Conservation (phyloP, 2,113 vertebrate genomes). For the Nothobranchius furzeri region DNA sequence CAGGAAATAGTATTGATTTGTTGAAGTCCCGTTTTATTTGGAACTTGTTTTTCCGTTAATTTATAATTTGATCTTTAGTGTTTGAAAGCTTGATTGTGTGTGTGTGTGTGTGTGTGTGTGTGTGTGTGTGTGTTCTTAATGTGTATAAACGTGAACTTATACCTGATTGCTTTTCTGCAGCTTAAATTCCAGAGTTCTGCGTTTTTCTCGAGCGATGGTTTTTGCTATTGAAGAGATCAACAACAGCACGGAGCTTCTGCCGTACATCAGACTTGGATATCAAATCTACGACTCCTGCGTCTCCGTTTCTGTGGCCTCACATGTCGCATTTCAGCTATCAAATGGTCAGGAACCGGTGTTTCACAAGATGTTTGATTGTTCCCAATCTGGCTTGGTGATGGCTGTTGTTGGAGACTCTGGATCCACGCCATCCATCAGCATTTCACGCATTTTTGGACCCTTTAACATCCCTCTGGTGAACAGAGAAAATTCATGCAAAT, state of each 20-base stretch:
- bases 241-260: conserved; percentile 69
- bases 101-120: too few relatives aligned
- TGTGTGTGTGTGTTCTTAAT: background rate
- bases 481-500: background rate
- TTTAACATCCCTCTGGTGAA: conserved; percentile 65
- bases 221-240: conserved; percentile 78
- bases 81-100: too few relatives aligned
- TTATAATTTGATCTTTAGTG: too few relatives aligned
- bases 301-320: conserved; percentile 49
- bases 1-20: too few relatives aligned
- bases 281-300: conserved; percentile 73
- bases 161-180: conserved; percentile 33
- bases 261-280: conserved; percentile 68
- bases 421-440: conserved; percentile 73
- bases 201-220: conserved; percentile 67
- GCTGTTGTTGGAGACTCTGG: conserved; percentile 71
- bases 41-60: too few relatives aligned
- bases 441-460: conserved; percentile 61
- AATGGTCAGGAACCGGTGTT: conserved; percentile 46
- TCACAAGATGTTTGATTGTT: conserved; percentile 30
- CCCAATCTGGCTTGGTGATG: conserved; percentile 36
- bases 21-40: too few relatives aligned
- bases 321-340: conserved; percentile 63
- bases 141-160: background rate
- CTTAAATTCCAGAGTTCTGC: conserved; percentile 61